Percentiles rank a stretch among this genome's conserved stretches.
Evolutionary conservation across 2,888 invertebrate species (phyloP).

Genomic region (Cryptosula pallasiana): DNA sequence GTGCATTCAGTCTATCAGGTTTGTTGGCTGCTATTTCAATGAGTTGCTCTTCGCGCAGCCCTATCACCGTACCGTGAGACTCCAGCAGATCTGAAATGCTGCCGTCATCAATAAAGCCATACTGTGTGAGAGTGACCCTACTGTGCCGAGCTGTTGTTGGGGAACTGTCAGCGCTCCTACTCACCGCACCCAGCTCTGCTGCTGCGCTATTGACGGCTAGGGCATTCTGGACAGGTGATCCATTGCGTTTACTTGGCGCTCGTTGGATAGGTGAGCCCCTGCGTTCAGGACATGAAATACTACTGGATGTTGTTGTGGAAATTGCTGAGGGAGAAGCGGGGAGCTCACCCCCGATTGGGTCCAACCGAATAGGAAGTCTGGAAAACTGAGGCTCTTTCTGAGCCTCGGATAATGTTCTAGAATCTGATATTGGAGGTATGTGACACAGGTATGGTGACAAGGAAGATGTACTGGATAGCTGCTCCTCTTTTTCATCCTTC

Average conservation of each 20-base stretch:
- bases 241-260: too few species aligned
- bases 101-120: conserved; percentile 8
- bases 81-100: neutral
- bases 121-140: neutral
- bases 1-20: conserved; percentile 20
- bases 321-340: neutral
- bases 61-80: neutral
- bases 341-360: neutral
- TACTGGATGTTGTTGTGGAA: neutral
- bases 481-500: neutral
- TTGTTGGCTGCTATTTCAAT: neutral
- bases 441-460: too few species aligned
- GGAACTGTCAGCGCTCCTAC: conserved; percentile 18
- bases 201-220: neutral
- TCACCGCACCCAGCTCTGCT: neutral
- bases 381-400: neutral
- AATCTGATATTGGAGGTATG: neutral
- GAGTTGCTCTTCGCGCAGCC: conserved; percentile 3
- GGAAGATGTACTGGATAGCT: too few species aligned
- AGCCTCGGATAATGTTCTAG: neutral
- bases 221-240: neutral
- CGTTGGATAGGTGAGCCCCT: too few species aligned
- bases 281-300: neutral
- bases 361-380: neutral
- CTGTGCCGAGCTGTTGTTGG: neutral